Conservation (phyloP, 2,797 vertebrate species). For the Poeciliopsis paucimaculata region DNA sequence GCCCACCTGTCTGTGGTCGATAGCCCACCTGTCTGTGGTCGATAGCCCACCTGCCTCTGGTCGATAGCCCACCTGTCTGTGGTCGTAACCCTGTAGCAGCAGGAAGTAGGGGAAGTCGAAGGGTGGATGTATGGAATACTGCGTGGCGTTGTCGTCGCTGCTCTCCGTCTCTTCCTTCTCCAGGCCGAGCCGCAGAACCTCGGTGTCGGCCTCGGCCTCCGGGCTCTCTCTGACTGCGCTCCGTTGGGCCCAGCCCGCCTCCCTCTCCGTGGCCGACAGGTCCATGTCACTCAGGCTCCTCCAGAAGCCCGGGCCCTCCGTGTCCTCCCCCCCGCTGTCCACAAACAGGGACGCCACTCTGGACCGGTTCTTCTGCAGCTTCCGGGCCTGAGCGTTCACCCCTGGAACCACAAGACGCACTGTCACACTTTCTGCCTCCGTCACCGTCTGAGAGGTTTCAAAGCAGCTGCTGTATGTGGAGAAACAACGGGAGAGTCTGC, state of each 20-base stretch:
- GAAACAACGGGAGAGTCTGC: no score
- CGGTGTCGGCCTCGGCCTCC: slow-evolving; percentile 77
- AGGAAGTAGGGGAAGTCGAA: slow-evolving; percentile 85
- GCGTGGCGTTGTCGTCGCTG: slow-evolving; percentile 82
- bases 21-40: no score
- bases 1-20: no score
- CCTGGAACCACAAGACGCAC: slow-evolving; percentile 51
- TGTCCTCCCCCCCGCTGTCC: slow-evolving; percentile 68
- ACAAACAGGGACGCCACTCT: slow-evolving; percentile 82
- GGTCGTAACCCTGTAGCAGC: slow-evolving; percentile 81
- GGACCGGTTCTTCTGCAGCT: slow-evolving; percentile 75
- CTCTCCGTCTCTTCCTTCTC: slow-evolving; percentile 86
- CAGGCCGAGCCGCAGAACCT: slow-evolving; percentile 67
- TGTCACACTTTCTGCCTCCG: not conserved
- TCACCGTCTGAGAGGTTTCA: no score
- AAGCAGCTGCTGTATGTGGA: no score
- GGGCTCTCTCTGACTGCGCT: slow-evolving; percentile 66
- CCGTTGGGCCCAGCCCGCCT: slow-evolving; percentile 57
- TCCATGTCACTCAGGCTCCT: slow-evolving; percentile 85
- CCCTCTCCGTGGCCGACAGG: slow-evolving; percentile 71
- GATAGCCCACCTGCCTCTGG: not conserved
- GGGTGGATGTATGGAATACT: slow-evolving; percentile 83
- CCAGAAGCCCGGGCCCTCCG: slow-evolving; percentile 75
- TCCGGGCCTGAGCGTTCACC: slow-evolving; percentile 81
- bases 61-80: slow-evolving; percentile 74